A percentile compares a stretch with the other conserved stretches of the same genome.
Evolutionary conservation across 2,797 vertebrate species (phyloP).

Genomic region (Xenops minutus): DNA sequence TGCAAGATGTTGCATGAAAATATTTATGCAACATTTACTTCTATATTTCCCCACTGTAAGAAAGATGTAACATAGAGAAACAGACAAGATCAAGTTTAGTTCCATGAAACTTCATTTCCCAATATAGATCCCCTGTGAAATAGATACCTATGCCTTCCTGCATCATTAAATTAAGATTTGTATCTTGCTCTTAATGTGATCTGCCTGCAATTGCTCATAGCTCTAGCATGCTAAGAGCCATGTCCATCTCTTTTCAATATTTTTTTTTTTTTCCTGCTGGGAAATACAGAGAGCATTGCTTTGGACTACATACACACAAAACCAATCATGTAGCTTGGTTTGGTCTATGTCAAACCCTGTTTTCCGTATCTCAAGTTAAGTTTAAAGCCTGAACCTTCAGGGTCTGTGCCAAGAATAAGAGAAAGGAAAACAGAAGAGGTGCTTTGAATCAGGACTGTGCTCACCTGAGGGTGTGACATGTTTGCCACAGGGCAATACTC

Average conservation of each 20-base stretch:
- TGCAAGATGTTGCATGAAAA: neutral
- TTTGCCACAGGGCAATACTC: neutral
- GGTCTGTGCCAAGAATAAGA: neutral
- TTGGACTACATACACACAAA: neutral
- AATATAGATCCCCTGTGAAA: neutral
- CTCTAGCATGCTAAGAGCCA: neutral
- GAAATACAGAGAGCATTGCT: neutral
- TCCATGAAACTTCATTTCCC: neutral
- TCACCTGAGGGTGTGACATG: neutral
- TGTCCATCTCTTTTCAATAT: neutral
- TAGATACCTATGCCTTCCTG: neutral
- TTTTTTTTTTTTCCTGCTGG: neutral
- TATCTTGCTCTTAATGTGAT: neutral
- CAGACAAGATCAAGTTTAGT: neutral
- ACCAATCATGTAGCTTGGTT: neutral
- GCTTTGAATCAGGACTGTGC: neutral
- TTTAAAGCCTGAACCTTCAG: neutral
- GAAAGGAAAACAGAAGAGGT: neutral
- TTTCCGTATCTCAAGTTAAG: neutral
- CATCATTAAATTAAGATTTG: neutral
- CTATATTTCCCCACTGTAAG: neutral
- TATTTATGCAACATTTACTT: neutral
- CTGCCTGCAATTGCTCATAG: neutral
- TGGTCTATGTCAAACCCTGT: neutral
- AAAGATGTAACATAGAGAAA: neutral